Evolutionary conservation across 2,888 invertebrate species (phyloP), one percentile per base, ranked within the genome.

Genomic region (Drosophila macrospina): DNA sequence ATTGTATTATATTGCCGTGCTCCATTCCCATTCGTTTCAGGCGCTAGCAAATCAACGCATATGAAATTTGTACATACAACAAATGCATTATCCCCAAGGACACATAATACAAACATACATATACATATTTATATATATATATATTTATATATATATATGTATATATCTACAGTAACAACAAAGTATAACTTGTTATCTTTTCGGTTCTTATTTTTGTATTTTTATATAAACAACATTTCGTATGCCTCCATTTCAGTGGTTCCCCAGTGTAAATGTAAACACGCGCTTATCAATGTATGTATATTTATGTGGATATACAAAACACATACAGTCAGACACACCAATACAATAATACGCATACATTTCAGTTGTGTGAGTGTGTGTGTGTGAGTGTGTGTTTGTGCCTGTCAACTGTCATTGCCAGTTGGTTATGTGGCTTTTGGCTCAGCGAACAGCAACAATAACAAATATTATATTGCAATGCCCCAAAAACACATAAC

Each of bases 341-440:
- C 51, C 39, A 68, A 71, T 68, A 44, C 47, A 24, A 11, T n/a
- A n/a, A n/a, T n/a, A 20, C 36, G 26, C 16, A 15, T 15, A 24
- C 2, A 15, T 26, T n/a, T 44, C n/a, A n/a, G n/a, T n/a, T n/a
- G n/a, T n/a, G n/a, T n/a, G n/a, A n/a, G 28, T 28, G 51, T 44
- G 50, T 57, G 51, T 51, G 36, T 71, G 50, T 11, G 44, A 37
- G 51, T 48, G 44, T 61, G 51, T 66, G 63, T 54, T 57, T 55
- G 57, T 61, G 62, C 48, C 86, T 86, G 85, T 85, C 85, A 88
- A 88, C 80, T 85, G 85, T 84, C 85, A 85, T 70, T 85, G 88
- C 76, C 85, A 85, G 85, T 88, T 78, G 88, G 81, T 78, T 80
- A 79, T 87, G 86, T 74, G 81, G 79, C 85, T 86, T 80, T 74